Base-by-base conservation (phyloP, 1,140 invertebrate species). In the Nomia melanderi region DNA sequence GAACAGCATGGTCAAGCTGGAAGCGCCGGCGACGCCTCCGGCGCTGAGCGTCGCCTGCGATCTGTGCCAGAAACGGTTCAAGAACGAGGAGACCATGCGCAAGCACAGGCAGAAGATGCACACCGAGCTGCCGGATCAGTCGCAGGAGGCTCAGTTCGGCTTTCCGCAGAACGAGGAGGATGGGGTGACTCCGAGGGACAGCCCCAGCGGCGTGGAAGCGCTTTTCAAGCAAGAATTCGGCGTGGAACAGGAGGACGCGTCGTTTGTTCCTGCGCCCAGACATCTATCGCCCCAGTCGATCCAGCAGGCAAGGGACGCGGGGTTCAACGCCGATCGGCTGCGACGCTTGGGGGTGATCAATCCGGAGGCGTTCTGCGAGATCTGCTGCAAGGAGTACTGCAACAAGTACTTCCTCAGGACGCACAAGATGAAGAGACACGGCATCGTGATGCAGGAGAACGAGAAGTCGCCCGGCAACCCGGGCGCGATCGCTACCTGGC, bases 341-440 rank as follows among this genome's bases (percentile, higher is more conserved):
- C 93, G 95, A 4, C 94, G 95, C 73, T 92, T 97, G 36, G 96
- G 96, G 12, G 95, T 98, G 0, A 95, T 96, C 78, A 97, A 97
- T 90, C 95, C 96, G 2, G 97, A 98, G 84, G 96, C 97, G 17
- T 98, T 98, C 89, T 99, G 98, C 91, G 97, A 98, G 87, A 95
- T 98, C 59, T 99, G 98, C 89, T 97, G 96, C 88, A 98, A 98
- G 89, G 98, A 98, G 92, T 97, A 98, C 90, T 97, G 96, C 90
- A 99, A 98, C 89, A 98, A 98, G 88, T 98, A 98, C 88, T 98
- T 98, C 88, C 91, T 99, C 25, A 94, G 97, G 39, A 98, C 97
- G 23, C 98, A 99, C 90, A 97, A 98, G 84, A 94, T 97, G 90
- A 96, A 97, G 88, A 92, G 95, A n/a, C 96, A 97, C 86, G 96